Evolutionary conservation across 2,797 vertebrate genomes (phyloP).

Genomic region (Crenichthys baileyi): DNA sequence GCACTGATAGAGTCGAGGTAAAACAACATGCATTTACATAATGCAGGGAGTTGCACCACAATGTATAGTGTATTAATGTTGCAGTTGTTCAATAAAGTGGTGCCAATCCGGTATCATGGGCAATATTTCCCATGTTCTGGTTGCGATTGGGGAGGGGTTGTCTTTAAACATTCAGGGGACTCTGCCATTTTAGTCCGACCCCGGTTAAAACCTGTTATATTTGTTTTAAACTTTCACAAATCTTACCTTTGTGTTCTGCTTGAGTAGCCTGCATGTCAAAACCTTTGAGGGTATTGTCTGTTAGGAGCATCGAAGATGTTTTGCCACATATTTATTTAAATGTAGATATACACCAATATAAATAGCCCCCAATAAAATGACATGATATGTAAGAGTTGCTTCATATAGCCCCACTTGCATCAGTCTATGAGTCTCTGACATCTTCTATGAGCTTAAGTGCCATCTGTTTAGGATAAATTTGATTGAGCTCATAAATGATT

Average conservation of each 20-base stretch:
- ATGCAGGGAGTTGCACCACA: background rate
- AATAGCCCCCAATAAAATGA: background rate
- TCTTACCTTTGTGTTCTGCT: background rate
- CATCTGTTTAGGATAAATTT: conserved; percentile 71
- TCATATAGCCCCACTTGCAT: conserved; percentile 20
- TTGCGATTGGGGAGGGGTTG: background rate
- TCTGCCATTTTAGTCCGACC: background rate
- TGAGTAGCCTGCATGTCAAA: background rate
- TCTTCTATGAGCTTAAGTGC: conserved; percentile 47
- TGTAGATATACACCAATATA: background rate
- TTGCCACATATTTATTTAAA: background rate
- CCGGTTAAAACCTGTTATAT: background rate
- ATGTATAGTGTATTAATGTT: background rate
- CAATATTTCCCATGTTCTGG: background rate
- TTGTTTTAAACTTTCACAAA: conserved; percentile 4
- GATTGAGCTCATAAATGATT: conserved; percentile 67
- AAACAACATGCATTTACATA: background rate
- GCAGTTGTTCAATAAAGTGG: background rate
- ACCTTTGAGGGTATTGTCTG: background rate
- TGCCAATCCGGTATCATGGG: background rate
- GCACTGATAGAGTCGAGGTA: background rate
- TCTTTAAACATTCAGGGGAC: background rate
- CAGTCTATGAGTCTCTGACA: conserved; percentile 20
- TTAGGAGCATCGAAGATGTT: conserved; percentile 2
- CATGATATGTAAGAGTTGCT: conserved; percentile 15